A percentile compares a stretch with the other conserved stretches of the same genome.
phyloP scores from a whole-genome alignment of 2,888 invertebrate species.

The Lochmaea capreae region DNA sequence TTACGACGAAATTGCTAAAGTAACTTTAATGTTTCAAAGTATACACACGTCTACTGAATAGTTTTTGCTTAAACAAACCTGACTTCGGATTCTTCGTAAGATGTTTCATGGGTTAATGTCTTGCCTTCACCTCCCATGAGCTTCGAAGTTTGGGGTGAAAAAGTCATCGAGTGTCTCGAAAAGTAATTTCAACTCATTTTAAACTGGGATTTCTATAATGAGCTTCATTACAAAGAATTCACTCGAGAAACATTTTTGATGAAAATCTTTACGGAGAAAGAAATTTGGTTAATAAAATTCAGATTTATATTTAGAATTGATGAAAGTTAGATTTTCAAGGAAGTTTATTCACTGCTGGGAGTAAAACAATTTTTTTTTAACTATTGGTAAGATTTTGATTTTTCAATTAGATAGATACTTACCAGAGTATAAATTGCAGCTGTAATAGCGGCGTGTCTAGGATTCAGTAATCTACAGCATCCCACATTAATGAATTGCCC shows the following conservation, averaged over 20 bases:
- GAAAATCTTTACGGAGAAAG: not conserved
- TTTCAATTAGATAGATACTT: slow-evolving; percentile 60
- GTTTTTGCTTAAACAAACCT: not conserved
- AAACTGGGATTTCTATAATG: slow-evolving; percentile 7
- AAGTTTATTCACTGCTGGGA: not conserved
- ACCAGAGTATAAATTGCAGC: slow-evolving; percentile 81
- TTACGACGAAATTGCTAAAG: too few species aligned
- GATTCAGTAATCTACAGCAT: slow-evolving; percentile 76
- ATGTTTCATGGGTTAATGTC: too few species aligned
- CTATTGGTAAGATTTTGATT: too few species aligned
- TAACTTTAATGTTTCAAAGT: slow-evolving; percentile 8
- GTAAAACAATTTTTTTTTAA: not conserved
- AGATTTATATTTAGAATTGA: not conserved
- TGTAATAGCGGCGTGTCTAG: slow-evolving; percentile 79
- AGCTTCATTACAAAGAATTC: slow-evolving; percentile 4
- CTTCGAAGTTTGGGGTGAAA: slow-evolving; percentile 9
- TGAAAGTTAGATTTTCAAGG: not conserved
- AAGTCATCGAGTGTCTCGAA: not conserved
- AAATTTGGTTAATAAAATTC: not conserved
- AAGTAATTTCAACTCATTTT: slow-evolving; percentile 11
- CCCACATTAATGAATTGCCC: slow-evolving; percentile 65
- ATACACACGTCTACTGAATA: slow-evolving; percentile 6
- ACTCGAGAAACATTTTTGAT: slow-evolving; percentile 4
- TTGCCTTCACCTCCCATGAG: not conserved
- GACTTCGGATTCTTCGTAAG: too few species aligned